Conservation (phyloP, 2,113 vertebrate species). For the Sitta europaea region DNA sequence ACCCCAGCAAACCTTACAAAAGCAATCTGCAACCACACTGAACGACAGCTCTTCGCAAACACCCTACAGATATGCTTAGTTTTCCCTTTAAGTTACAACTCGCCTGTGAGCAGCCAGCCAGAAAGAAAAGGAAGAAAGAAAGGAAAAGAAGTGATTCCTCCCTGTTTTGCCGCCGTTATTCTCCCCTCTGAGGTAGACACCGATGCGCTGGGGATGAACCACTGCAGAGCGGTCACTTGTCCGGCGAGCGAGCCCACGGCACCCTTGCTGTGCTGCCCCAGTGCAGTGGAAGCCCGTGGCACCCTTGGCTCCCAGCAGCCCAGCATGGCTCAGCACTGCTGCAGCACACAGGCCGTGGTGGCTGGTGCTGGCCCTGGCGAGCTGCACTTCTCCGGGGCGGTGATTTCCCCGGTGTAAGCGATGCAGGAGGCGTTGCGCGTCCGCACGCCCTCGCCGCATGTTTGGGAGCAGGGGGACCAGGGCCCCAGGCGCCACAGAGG, state of each 20-base stretch:
- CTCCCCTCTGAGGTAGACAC: slow-evolving; percentile 89
- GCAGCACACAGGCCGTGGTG: slow-evolving; percentile 67
- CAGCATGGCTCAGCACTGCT: slow-evolving; percentile 71
- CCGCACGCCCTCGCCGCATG: slow-evolving; percentile 76
- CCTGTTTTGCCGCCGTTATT: neutral
- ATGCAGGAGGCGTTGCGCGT: slow-evolving; percentile 76
- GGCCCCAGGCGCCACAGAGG: slow-evolving; percentile 82
- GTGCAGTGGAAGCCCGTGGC: neutral
- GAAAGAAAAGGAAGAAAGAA: neutral
- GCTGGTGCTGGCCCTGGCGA: slow-evolving; percentile 61
- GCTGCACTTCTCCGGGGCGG: slow-evolving; percentile 75
- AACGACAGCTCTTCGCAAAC: neutral
- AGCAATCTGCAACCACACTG: neutral
- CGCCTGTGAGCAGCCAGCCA: neutral
- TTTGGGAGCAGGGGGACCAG: slow-evolving; percentile 85
- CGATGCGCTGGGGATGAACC: slow-evolving; percentile 71
- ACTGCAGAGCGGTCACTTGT: slow-evolving; percentile 58
- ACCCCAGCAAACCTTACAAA: neutral
- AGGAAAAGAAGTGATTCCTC: neutral
- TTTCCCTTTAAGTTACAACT: neutral
- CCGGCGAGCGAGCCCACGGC: neutral
- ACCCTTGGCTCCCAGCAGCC: neutral
- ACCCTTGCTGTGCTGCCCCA: neutral
- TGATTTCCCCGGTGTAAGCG: slow-evolving; percentile 75
- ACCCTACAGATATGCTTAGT: fast-evolving